Evolutionary conservation across 2,797 vertebrate genomes (phyloP).

Genomic region (Harpagifer antarcticus): DNA sequence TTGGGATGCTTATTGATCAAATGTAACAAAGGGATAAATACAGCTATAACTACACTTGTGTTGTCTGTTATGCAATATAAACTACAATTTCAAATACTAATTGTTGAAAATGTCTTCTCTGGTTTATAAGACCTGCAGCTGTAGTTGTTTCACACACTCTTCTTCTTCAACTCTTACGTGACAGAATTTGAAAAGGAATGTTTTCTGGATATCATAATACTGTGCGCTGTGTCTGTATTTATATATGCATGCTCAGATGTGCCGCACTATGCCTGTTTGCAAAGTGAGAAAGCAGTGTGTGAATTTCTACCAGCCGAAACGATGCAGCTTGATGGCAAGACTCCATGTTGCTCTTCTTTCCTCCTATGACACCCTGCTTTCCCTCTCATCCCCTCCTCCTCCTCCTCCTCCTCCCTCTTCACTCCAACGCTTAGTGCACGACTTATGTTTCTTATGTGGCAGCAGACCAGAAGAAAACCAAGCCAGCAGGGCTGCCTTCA

Average conservation of each 20-base stretch:
- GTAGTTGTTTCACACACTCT: slow-evolving; percentile 22
- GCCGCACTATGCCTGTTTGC: slow-evolving; percentile 48
- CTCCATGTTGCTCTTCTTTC: slow-evolving; percentile 48
- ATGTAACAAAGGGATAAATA: slow-evolving; percentile 25
- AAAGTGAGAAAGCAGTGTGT: slow-evolving; percentile 46
- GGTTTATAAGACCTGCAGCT: slow-evolving; percentile 32
- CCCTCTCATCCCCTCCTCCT: slow-evolving; percentile 32
- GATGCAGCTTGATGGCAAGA: slow-evolving; percentile 41
- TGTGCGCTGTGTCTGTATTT: slow-evolving; percentile 17
- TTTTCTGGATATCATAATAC: slow-evolving; percentile 40
- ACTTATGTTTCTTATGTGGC: slow-evolving; percentile 53
- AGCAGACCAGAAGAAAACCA: slow-evolving; percentile 44
- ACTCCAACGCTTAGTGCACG: slow-evolving; percentile 20
- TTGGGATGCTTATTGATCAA: slow-evolving; percentile 41
- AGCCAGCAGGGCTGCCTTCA: slow-evolving; percentile 37
- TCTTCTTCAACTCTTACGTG: slow-evolving; percentile 22
- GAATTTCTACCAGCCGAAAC: slow-evolving; percentile 49
- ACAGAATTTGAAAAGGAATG: slow-evolving; percentile 39
- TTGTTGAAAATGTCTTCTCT: slow-evolving; percentile 15
- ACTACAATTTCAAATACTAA: slow-evolving; percentile 11
- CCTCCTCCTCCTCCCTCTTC: slow-evolving; percentile 13
- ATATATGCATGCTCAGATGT: slow-evolving; percentile 45
- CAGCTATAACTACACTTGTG: neutral
- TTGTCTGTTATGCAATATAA: slow-evolving; percentile 1
- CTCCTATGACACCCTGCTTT: slow-evolving; percentile 48